Evolutionary conservation across 37 sponge, comb jelly and placozoan genomes (phyloP).

Genomic region (Lycopodina hypogea): DNA sequence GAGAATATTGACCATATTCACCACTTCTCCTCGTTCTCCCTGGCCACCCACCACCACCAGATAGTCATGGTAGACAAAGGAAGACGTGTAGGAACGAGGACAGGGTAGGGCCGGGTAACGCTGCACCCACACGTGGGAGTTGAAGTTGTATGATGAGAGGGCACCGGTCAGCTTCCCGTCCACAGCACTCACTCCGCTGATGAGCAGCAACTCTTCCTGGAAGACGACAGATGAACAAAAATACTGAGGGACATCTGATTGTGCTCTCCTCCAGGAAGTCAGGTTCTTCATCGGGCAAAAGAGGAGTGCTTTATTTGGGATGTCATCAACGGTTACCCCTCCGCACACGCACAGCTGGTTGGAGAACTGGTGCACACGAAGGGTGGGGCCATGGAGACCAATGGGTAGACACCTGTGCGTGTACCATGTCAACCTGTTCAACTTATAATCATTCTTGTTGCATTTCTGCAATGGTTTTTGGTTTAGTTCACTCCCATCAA

Average conservation of each 20-base stretch:
- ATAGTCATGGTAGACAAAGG: slow-evolving; percentile 38
- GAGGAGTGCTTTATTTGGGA: slow-evolving; percentile 31
- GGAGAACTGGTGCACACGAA: slow-evolving; percentile 15
- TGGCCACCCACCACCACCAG: slow-evolving; percentile 47
- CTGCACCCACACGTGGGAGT: slow-evolving; percentile 33
- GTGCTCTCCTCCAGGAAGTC: slow-evolving; percentile 25
- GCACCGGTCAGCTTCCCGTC: slow-evolving; percentile 21
- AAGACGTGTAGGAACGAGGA: slow-evolving; percentile 33
- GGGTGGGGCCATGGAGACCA: slow-evolving; percentile 50
- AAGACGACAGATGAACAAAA: slow-evolving; percentile 35
- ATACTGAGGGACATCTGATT: slow-evolving; percentile 37
- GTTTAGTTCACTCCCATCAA: not conserved
- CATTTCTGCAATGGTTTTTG: not conserved
- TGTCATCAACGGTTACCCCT: slow-evolving; percentile 22
- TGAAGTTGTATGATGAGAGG: slow-evolving; percentile 29
- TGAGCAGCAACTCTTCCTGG: slow-evolving; percentile 29
- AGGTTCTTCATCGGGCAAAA: slow-evolving; percentile 22
- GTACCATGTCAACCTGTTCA: slow-evolving; percentile 31
- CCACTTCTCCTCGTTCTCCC: not conserved
- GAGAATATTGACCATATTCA: slow-evolving; percentile 26
- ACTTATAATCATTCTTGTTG: slow-evolving; percentile 8
- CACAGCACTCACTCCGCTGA: slow-evolving; percentile 23
- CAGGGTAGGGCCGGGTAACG: slow-evolving; percentile 43
- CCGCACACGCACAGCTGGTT: slow-evolving; percentile 31
- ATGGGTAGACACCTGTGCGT: slow-evolving; percentile 30